A percentile compares a stretch with the other conserved stretches of the same genome.
These are phyloP conservation scores for Rhinichthys osculus DNA, from an alignment of 2,797 vertebrate genomes.

Conservation along the genomic window DNA sequence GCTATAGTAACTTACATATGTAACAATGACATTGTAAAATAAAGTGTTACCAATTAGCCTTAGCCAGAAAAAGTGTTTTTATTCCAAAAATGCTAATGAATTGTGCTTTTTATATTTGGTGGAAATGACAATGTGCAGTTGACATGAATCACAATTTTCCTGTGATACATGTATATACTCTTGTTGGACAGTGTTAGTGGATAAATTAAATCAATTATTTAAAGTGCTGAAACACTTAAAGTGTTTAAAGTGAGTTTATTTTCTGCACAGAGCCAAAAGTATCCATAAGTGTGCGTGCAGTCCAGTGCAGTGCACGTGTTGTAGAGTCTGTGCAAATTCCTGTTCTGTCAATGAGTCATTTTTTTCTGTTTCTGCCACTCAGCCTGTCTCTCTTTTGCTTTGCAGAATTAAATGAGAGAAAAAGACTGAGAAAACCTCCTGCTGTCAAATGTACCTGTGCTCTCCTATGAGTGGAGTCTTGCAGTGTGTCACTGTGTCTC, in stretches of 20 bases:
- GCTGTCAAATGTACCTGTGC: constrained; percentile 34
- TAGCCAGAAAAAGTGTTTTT: not conserved
- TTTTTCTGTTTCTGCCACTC: not conserved
- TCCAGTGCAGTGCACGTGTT: not conserved
- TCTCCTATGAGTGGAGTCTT: constrained; percentile 31
- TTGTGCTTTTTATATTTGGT: not conserved
- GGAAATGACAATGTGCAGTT: not conserved
- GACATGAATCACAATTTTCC: no score
- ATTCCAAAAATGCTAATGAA: not conserved
- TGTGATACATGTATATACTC: no score
- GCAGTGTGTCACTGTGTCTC: constrained; percentile 4
- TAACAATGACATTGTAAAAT: no score
- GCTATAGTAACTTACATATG: no score
- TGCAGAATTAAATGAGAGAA: constrained; percentile 19
- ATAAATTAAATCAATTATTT: not conserved
- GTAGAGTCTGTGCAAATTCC: constrained; percentile 27
- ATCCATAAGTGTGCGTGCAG: not conserved
- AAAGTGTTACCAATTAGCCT: no score
- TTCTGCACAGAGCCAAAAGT: not conserved
- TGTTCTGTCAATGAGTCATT: constrained; percentile 34
- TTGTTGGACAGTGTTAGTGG: not conserved
- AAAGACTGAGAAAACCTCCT: constrained; percentile 33
- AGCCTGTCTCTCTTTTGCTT: constrained; percentile 4
- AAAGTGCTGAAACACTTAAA: not conserved
- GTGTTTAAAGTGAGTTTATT: not conserved